A percentile compares a stretch with the other conserved stretches of the same genome.
Conservation (phyloP, 37 sponge, comb jelly and placozoan genomes). For the Agelas oroides region DNA sequence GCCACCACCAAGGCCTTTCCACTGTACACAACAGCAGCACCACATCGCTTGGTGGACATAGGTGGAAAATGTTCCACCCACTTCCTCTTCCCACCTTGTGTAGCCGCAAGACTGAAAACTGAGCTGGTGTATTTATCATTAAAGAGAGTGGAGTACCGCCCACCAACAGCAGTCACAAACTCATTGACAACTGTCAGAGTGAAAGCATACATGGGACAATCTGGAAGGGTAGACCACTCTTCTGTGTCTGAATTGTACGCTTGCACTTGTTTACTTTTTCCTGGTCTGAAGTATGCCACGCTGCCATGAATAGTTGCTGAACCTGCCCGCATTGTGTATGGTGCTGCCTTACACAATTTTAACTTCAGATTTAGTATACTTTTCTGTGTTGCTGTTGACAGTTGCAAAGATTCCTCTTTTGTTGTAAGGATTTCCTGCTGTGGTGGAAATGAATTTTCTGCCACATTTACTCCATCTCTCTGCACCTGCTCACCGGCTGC, state of each 20-base stretch:
- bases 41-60: conserved; percentile 18
- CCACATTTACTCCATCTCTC: too few species aligned
- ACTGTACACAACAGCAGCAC: background rate
- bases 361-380: background rate
- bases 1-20: conserved; percentile 29
- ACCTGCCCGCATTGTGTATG: background rate
- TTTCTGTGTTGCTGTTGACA: too few species aligned
- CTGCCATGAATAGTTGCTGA: background rate
- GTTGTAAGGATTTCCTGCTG: too few species aligned
- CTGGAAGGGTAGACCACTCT: conserved; percentile 1
- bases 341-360: background rate
- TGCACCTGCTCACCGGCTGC: too few species aligned
- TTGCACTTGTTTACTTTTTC: background rate
- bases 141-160: background rate
- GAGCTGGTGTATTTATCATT: background rate
- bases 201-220: background rate
- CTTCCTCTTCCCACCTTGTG: background rate
- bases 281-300: background rate
- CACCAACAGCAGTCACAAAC: conserved; percentile 2
- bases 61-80: conserved; percentile 3
- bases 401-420: too few species aligned
- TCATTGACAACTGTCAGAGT: background rate
- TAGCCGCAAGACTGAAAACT: background rate
- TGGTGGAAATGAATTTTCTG: too few species aligned
- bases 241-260: background rate